A percentile compares a stretch with the other conserved stretches of the same genome.
Conservation (phyloP, 2,113 vertebrate species). For the Coturnix japonica region DNA sequence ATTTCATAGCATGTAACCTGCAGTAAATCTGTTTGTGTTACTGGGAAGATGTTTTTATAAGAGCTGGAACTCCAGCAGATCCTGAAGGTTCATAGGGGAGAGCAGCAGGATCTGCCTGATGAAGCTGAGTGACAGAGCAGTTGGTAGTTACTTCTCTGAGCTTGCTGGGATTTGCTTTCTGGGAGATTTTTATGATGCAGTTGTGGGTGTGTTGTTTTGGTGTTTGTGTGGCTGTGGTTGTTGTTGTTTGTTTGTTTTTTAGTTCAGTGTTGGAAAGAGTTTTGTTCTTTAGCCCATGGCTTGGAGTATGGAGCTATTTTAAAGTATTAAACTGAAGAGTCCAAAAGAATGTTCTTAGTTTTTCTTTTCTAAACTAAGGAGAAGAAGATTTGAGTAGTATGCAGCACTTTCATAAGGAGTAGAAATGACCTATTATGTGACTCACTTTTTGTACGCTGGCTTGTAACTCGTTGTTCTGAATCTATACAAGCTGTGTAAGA, state of each 20-base stretch:
- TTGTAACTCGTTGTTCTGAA: not conserved
- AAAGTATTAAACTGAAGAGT: not conserved
- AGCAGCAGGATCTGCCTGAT: not conserved
- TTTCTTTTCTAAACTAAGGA: not conserved
- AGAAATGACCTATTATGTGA: not conserved
- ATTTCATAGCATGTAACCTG: not conserved
- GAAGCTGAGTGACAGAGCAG: not conserved
- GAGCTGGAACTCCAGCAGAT: not conserved
- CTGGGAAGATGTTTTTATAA: not conserved
- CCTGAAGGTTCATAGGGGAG: fast-evolving
- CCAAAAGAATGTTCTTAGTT: not conserved
- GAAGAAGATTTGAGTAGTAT: not conserved
- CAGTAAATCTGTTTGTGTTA: not conserved
- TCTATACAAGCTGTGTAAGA: not conserved
- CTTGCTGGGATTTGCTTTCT: not conserved
- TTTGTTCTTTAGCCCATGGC: not conserved
- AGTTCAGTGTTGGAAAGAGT: not conserved
- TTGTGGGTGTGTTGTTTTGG: not conserved
- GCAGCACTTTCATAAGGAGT: not conserved
- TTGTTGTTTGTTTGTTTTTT: not conserved
- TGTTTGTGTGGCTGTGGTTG: too few species aligned
- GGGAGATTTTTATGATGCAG: not conserved
- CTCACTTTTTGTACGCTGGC: not conserved
- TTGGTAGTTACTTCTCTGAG: not conserved
- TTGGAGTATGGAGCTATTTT: not conserved